phyloP scores from a whole-genome alignment of 2,797 vertebrate species.

The Labeo calbasu region DNA sequence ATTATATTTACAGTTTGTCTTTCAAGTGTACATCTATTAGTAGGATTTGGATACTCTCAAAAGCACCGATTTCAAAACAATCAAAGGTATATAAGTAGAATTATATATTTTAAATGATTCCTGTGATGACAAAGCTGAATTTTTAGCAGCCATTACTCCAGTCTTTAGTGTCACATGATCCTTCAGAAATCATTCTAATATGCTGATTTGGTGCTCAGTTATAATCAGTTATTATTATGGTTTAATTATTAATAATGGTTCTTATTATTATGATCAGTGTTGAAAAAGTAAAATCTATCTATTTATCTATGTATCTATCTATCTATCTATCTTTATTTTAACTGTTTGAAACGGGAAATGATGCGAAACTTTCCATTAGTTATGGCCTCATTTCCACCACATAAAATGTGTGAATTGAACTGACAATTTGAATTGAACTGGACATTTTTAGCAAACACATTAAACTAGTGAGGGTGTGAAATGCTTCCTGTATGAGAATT shows the following conservation, averaged over 20 bases:
- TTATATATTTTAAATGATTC: not conserved
- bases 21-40: conserved; percentile 27
- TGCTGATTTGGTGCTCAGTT: not conserved
- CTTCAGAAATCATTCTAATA: not conserved
- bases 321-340: too few relatives aligned
- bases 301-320: too few relatives aligned
- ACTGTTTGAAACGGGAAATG: not conserved
- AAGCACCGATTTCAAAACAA: not conserved
- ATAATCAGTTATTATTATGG: not conserved
- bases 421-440: too few relatives aligned
- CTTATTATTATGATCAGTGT: not conserved
- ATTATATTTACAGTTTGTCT: conserved; percentile 1
- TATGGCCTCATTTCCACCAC: not conserved
- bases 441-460: not conserved
- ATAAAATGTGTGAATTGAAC: too few relatives aligned
- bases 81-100: not conserved
- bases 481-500: not conserved
- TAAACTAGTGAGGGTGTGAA: not conserved
- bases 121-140: not conserved
- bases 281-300: too few relatives aligned
- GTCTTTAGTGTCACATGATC: not conserved
- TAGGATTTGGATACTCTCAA: conserved; percentile 30
- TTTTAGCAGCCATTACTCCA: not conserved
- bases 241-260: not conserved
- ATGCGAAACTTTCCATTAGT: not conserved